Evolutionary conservation across 2,113 vertebrate genomes (phyloP), one percentile per base, ranked within the genome.

Genomic region (Leucosticte australis): DNA sequence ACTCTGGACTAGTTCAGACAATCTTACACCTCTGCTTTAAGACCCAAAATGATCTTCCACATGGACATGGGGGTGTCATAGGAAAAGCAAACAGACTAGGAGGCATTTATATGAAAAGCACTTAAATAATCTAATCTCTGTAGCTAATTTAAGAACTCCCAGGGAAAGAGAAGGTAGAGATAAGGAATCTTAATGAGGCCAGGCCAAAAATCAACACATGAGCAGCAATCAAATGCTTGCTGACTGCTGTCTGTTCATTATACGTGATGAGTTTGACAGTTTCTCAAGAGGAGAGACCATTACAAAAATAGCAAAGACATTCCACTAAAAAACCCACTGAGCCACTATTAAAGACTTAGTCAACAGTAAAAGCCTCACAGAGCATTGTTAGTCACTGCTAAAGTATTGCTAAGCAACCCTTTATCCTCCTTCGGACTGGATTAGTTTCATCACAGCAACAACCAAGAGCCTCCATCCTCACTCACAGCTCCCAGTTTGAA

Each of bases 381-480:
- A 92, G 92, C 95, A 96, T 97, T 96, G 95, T 83, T 96, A 94
- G 92, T 88, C 95, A 89, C 46, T 14, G 56, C 91, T 93, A 1
- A 91, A 92, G 86, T 70, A 97, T 97, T 94, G 94, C 96, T 95
- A 96, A 96, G 96, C 94, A 96, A 97, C 96, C 92, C 69, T 91
- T 96, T 93, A 95, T 94, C 86, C 89, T 95, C 69, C 94, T 93
- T 41, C 2, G 77, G 89, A 42, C 95, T 87, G 92, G 94, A 91
- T 96, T 96, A 89, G 39, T 68, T 95, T 89, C 92, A 77, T 94
- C 89, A 28, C 0, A 0, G 94, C 91, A 69, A 47, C 53, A 59
- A 90, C 90, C 49, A 89, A 46, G 71, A 70, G 73, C 37, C 89
- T 78, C 70, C 60, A 33, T 20, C 89, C 80, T 16, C 6, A 10